Evolutionary conservation across 1,140 invertebrate species (phyloP).

Genomic region (Brachionus angularis): DNA sequence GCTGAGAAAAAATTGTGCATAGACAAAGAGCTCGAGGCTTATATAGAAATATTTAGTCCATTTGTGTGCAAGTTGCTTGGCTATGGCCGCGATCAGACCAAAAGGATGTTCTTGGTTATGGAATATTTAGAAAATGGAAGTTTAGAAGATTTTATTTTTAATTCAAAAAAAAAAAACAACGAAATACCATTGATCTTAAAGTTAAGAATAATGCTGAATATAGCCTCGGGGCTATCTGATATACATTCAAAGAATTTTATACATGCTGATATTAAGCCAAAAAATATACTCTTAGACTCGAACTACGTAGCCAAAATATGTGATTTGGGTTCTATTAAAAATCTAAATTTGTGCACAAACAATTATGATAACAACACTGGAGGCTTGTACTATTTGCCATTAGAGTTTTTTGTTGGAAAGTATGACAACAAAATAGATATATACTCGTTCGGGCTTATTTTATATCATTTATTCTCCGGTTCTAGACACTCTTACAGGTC

Average conservation of each 20-base stretch:
- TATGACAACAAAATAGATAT: constrained; percentile 20
- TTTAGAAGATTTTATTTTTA: constrained; percentile 14
- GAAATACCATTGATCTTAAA: background rate
- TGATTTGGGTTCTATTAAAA: constrained; percentile 2
- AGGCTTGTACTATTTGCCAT: constrained; percentile 1
- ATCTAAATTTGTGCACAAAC: background rate
- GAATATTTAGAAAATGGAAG: constrained; percentile 11
- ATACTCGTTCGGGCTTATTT: background rate
- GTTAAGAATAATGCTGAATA: background rate
- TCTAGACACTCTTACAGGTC: background rate
- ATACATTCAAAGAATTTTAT: constrained; percentile 23
- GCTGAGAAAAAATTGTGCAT: background rate
- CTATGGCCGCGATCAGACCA: background rate
- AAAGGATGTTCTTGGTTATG: background rate
- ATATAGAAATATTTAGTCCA: constrained; percentile 12
- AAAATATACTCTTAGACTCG: constrained; percentile 21
- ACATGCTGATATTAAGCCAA: constrained; percentile 2
- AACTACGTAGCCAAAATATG: constrained; percentile 7
- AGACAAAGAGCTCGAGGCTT: constrained; percentile 2
- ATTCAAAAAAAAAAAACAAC: background rate
- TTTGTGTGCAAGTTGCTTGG: background rate
- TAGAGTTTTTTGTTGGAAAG: constrained; percentile 30
- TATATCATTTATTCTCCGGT: constrained; percentile 7
- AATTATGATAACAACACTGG: constrained; percentile 3
- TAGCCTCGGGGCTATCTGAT: constrained; percentile 1